Evolutionary conservation across 2,888 invertebrate genomes (phyloP).

Genomic region (Oscheius sp.): DNA sequence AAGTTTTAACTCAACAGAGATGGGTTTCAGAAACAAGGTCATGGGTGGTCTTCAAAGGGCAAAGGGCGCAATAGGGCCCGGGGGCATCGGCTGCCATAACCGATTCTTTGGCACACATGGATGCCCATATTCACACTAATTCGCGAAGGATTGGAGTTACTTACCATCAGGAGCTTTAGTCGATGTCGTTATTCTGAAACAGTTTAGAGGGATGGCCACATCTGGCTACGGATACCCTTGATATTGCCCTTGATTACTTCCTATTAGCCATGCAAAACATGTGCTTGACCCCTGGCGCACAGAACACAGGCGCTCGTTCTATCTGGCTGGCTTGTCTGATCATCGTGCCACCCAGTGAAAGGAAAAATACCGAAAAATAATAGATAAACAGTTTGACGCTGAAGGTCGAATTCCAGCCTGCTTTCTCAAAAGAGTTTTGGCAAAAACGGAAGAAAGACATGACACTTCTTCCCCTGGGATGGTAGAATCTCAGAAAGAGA

Average conservation of each 20-base stretch:
- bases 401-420: neutral
- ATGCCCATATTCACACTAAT: conserved; percentile 17
- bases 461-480: conserved; percentile 2
- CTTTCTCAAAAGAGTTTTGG: neutral
- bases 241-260: conserved; percentile 27
- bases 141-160: neutral
- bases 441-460: conserved; percentile 16
- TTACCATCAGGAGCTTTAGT: neutral
- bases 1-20: neutral
- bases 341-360: neutral
- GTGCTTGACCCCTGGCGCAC: conserved; percentile 22
- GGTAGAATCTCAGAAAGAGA: conserved; percentile 10
- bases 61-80: conserved; percentile 17
- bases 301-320: neutral
- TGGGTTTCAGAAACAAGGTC: neutral
- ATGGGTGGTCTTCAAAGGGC: conserved; percentile 6
- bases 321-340: neutral
- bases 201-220: neutral
- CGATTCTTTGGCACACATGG: conserved; percentile 22
- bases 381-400: neutral
- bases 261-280: conserved; percentile 25
- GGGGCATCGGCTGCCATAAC: conserved; percentile 14
- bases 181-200: neutral
- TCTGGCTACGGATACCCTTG: conserved; percentile 11
- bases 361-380: neutral